Conservation (phyloP, 2,113 vertebrate species). For the Daphoenositta chrysoptera region DNA sequence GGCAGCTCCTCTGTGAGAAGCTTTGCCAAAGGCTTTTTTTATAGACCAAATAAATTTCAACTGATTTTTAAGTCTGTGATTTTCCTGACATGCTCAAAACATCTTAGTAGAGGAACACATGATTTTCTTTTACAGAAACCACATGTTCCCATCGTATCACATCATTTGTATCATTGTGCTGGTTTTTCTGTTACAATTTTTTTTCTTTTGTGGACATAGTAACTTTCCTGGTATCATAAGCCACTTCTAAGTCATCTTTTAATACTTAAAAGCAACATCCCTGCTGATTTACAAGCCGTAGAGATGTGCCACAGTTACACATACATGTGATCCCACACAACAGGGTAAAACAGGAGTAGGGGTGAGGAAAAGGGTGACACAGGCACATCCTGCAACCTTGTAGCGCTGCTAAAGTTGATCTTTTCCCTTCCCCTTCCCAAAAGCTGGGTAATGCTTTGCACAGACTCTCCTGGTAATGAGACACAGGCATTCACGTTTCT, state of each 20-base stretch:
- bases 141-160: not conserved
- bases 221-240: not conserved
- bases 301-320: not conserved
- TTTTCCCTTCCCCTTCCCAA: not conserved
- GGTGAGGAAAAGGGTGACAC: not conserved
- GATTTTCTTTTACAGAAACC: conserved; percentile 22
- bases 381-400: not conserved
- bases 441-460: not conserved
- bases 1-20: conserved; percentile 36
- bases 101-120: not conserved
- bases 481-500: not conserved
- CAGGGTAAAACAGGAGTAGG: not conserved
- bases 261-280: not conserved
- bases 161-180: not conserved
- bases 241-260: not conserved
- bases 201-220: not conserved
- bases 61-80: conserved; percentile 3
- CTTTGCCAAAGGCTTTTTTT: conserved; percentile 56
- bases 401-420: not conserved
- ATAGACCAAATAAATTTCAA: conserved; percentile 46
- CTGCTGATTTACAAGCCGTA: not conserved
- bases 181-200: not conserved
- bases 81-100: conserved; percentile 24
- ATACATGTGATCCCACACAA: not conserved
- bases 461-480: not conserved